Evolutionary conservation across 2,113 vertebrate species (phyloP), one percentile per base, ranked within the genome.

Genomic region (Tyrannus savana): DNA sequence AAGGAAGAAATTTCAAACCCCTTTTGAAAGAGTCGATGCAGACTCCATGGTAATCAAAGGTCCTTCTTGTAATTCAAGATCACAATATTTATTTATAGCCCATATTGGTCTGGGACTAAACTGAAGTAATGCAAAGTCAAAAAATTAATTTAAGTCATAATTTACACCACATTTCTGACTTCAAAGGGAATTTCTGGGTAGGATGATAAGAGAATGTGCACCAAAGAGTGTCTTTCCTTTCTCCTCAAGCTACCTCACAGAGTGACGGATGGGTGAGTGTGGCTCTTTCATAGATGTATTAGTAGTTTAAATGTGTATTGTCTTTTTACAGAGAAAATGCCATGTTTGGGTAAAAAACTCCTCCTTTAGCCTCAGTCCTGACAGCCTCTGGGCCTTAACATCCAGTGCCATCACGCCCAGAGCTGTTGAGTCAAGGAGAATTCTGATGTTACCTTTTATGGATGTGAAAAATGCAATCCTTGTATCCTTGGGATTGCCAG

Each of bases 1-100:
- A 77, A 77, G 55, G 37, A 95, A 87, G 60, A 95, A 71, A 95
- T 95, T 96, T 94, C 52, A 96, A 93, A 47, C 42, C 28, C 41
- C 35, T 93, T 69, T 59, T 60, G 39, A 60, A 76, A 87, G 52
- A 39, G 49, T 24, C 3, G 15, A n/a, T 59, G 55, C 33, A 55
- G 63, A 59, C 53, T 68, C 50, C 41, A 46, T 19, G 27, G 66
- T 69, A 89, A 76, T 84, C 71, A 64, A 77, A 91, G 58, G 52
- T 83, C n/a, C 25, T 90, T 89, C 46, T 84, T 64, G 53, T 93
- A 85, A 94, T 80, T 93, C 58, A 83, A 83, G 72, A 91, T 91
- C 81, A 91, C 66, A 89, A 9, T 73, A 46, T 44, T 77, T 14
- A 78, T 22, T 93, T 89, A 73, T 60, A 85, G 87, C 58, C 46